Conservation (phyloP, 2,797 vertebrate species). For the Caiman crocodilus region DNA sequence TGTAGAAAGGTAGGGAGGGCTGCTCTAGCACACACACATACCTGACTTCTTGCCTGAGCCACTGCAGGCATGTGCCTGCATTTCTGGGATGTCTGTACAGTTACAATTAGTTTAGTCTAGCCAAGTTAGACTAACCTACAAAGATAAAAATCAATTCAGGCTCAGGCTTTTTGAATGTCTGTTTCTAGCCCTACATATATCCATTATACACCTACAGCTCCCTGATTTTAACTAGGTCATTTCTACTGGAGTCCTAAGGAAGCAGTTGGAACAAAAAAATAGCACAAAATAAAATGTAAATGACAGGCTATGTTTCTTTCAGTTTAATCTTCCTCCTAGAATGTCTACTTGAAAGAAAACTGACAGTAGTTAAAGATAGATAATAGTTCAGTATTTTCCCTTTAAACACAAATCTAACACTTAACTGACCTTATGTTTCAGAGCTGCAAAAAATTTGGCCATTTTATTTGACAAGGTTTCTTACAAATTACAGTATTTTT, state of each 20-base stretch:
- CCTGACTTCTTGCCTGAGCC: too few species aligned
- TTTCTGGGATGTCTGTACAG: too few species aligned
- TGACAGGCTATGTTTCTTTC: neutral
- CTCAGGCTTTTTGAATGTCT: too few species aligned
- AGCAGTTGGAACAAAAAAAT: neutral
- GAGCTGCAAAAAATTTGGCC: neutral
- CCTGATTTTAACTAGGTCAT: too few species aligned
- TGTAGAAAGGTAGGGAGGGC: too few species aligned
- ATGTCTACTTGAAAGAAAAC: neutral
- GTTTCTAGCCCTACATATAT: neutral
- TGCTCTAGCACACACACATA: too few species aligned
- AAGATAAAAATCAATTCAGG: too few species aligned
- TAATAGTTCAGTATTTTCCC: neutral
- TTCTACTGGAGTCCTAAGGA: neutral
- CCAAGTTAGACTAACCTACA: too few species aligned
- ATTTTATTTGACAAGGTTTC: neutral
- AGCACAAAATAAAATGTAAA: too few species aligned
- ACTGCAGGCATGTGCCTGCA: too few species aligned
- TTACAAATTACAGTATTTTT: neutral
- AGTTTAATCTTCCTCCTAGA: neutral
- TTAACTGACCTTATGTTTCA: neutral
- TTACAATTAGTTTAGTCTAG: too few species aligned
- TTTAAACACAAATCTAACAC: neutral
- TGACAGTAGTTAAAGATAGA: neutral
- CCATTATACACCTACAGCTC: neutral